These are phyloP conservation scores for Athalia cordata DNA, from an alignment of 2,888 invertebrate species.

Conservation along the genomic window DNA sequence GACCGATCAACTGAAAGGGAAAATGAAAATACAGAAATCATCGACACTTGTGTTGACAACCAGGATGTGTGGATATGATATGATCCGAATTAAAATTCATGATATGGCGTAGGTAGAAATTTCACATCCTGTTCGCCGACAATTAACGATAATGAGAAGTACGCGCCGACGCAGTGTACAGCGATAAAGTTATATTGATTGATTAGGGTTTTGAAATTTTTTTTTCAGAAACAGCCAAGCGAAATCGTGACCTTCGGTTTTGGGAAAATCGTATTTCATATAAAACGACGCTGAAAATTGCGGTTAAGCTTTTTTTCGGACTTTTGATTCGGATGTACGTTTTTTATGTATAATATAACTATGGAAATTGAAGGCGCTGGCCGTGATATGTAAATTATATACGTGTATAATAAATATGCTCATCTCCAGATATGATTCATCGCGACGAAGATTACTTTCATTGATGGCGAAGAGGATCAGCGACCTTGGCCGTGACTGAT, in stretches of 20 bases:
- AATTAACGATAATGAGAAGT: slow-evolving; percentile 33
- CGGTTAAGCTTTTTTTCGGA: too few relatives aligned
- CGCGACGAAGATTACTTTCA: slow-evolving; percentile 19
- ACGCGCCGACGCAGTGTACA: background rate
- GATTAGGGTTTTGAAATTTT: too few relatives aligned
- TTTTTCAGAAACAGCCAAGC: too few relatives aligned
- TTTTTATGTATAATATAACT: too few relatives aligned
- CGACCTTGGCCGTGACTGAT: slow-evolving; percentile 31
- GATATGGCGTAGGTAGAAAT: slow-evolving; percentile 21
- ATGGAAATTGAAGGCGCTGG: too few relatives aligned
- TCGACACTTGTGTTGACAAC: slow-evolving; percentile 4
- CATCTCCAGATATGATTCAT: slow-evolving; percentile 30
- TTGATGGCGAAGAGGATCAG: slow-evolving; percentile 31
- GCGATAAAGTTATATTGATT: too few relatives aligned
- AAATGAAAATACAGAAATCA: background rate
- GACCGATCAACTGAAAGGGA: background rate
- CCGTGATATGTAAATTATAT: too few relatives aligned
- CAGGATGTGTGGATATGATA: slow-evolving; percentile 19
- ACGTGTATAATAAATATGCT: background rate
- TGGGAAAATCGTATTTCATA: too few relatives aligned
- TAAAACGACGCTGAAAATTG: too few relatives aligned
- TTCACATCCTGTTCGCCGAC: slow-evolving; percentile 37
- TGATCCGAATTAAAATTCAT: slow-evolving; percentile 11
- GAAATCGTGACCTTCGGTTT: too few relatives aligned
- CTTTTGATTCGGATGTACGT: too few relatives aligned